Base-by-base conservation (phyloP, 2,113 vertebrate genomes). In the Corythaeola cristata region DNA sequence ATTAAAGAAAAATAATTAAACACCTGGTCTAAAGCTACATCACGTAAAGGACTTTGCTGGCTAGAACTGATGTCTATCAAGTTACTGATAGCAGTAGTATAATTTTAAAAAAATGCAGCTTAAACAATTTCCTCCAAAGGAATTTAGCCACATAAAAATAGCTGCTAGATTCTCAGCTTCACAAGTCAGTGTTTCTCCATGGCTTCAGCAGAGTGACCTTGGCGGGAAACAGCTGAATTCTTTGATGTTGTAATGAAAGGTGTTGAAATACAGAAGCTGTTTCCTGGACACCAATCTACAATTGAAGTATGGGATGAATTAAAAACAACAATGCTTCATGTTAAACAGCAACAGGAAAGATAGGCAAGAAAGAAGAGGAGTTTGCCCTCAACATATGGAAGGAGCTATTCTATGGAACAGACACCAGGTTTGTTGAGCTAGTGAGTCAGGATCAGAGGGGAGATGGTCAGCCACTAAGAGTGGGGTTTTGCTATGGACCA, bases 1-100 rank as follows among this genome's bases (percentile, higher is more conserved):
- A 95, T 84, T 88, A 73, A 89, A 79, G 59, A 95, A 89, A 87
- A 58, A 78, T 71, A 93, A 64, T 80, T 86, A 96, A 96, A 64
- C 79, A 59, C 64, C 30, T 91, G 89, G 64, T 44, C 76, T 37
- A 85, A 86, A 35, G 33, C 66, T 49, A 26, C 11, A 64, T 62
- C 26, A 72, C 52, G 73, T n/a, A 67, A 47, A 53, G 56, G 86
- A 89, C 56, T 90, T 72, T 58, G 17, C 59, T 71, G 35, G 24
- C 24, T 73, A 83, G 58, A 89, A 59, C 22, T 37, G 20, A 71
- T 30, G 41, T 50, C 37, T 72, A 49, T 41, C 53, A 89, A 44
- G 15, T 56, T 80, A 44, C 52, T 66, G 73, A 72, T 30, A 92
- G 49, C 44, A 75, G 12, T 4, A 59, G 17, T 18, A 88, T 47